Conservation (phyloP, 2,113 vertebrate species). For the Fregata magnificens region DNA sequence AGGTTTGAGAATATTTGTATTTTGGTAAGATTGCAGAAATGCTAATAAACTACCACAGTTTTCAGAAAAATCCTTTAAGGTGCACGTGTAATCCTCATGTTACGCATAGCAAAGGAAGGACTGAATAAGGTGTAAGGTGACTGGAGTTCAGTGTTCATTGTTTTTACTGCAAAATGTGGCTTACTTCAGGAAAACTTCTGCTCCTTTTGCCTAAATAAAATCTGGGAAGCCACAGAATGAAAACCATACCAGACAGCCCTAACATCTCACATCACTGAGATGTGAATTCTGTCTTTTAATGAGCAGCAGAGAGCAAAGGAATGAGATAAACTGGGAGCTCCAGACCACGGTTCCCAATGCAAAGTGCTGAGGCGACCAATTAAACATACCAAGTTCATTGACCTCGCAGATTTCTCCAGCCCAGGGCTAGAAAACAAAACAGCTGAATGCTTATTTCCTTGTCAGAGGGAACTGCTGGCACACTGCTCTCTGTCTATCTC, state of each 20-base stretch:
- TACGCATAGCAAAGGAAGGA: neutral
- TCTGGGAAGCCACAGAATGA: neutral
- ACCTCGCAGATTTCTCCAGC: neutral
- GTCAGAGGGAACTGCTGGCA: neutral
- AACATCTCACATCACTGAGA: neutral
- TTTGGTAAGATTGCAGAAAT: neutral
- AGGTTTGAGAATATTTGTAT: neutral
- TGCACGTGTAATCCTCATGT: neutral
- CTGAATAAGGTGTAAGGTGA: neutral
- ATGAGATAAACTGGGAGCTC: neutral
- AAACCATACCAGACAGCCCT: neutral
- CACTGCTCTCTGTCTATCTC: neutral
- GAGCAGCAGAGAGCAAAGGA: neutral
- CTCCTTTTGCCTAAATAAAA: neutral
- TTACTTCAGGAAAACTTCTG: neutral
- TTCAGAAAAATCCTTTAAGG: neutral
- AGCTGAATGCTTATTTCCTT: neutral
- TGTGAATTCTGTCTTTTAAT: neutral
- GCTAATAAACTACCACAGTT: rapidly evolving
- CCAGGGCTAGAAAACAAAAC: neutral
- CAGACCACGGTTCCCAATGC: neutral
- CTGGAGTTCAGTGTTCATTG: neutral
- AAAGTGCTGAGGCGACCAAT: neutral
- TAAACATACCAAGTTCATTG: neutral
- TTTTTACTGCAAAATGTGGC: neutral